Evolutionary conservation across 2,113 vertebrate genomes (phyloP).

Genomic region (Mohoua ochrocephala): DNA sequence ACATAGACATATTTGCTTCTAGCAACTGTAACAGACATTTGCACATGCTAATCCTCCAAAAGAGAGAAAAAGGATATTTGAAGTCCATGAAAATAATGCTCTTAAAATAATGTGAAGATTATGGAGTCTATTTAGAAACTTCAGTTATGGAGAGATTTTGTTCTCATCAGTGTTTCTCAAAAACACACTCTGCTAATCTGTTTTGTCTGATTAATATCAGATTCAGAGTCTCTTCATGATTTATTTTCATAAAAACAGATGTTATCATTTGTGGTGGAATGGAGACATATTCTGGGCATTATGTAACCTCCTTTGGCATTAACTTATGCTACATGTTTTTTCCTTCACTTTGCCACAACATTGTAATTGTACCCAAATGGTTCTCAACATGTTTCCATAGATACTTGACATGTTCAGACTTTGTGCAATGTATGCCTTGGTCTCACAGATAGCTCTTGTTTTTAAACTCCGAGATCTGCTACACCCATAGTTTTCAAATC

Average conservation of each 20-base stretch:
- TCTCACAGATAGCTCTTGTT: neutral
- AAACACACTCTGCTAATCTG: neutral
- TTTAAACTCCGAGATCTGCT: neutral
- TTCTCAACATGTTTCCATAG: neutral
- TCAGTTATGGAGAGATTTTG: neutral
- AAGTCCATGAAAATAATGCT: neutral
- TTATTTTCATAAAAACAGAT: constrained; percentile 51
- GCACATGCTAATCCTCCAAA: neutral
- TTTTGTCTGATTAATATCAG: constrained; percentile 17
- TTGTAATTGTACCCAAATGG: constrained; percentile 12
- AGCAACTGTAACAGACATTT: neutral
- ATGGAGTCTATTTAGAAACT: neutral
- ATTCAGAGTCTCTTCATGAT: neutral
- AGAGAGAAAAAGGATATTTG: neutral
- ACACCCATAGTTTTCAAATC: neutral
- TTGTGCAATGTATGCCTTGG: neutral
- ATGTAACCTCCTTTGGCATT: constrained; percentile 44
- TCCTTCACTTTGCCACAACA: constrained; percentile 14
- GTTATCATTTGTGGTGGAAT: constrained; percentile 38
- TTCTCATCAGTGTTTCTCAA: neutral
- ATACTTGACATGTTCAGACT: neutral
- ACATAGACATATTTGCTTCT: neutral
- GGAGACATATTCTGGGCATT: constrained; percentile 38
- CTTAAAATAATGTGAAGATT: neutral
- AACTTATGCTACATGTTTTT: neutral